Evolutionary conservation across 2,113 vertebrate genomes (phyloP).

Genomic region (Oryzias woworae): DNA sequence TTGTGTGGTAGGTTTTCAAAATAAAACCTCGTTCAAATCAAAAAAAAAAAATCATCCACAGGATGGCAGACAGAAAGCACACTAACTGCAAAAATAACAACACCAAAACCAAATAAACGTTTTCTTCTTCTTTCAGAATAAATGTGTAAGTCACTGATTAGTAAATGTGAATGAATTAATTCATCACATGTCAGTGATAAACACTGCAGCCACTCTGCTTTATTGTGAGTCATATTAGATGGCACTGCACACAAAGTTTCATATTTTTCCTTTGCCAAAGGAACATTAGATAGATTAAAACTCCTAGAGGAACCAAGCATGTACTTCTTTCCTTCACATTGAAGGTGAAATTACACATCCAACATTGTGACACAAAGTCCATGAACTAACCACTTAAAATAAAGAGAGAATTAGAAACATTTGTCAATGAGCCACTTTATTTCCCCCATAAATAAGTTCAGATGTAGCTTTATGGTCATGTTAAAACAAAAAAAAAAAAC

Average conservation of each 20-base stretch:
- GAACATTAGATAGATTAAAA: slow-evolving; percentile 73
- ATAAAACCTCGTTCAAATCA: no score
- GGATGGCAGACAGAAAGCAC: no score
- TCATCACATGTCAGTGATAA: slow-evolving; percentile 36
- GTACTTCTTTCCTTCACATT: slow-evolving; percentile 64
- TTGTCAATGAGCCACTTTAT: slow-evolving; percentile 33
- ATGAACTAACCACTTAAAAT: slow-evolving; percentile 46
- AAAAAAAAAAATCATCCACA: no score
- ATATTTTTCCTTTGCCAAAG: slow-evolving; percentile 53
- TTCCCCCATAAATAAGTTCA: neutral
- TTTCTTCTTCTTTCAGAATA: slow-evolving; percentile 8
- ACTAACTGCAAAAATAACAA: no score
- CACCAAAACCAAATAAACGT: neutral
- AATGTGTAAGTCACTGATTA: slow-evolving; percentile 28
- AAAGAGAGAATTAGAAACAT: slow-evolving; percentile 51
- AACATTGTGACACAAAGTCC: slow-evolving; percentile 49
- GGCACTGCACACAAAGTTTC: slow-evolving; percentile 35
- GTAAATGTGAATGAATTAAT: slow-evolving; percentile 25
- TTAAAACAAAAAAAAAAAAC: slow-evolving; percentile 6
- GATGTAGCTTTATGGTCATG: neutral
- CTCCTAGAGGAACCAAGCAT: slow-evolving; percentile 59
- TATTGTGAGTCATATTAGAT: slow-evolving; percentile 48
- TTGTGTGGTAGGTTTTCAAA: no score
- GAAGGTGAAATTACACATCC: slow-evolving; percentile 40
- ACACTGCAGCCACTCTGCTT: slow-evolving; percentile 43